Conservation (phyloP, 2,888 invertebrate species). For the Chironomus tentans region DNA sequence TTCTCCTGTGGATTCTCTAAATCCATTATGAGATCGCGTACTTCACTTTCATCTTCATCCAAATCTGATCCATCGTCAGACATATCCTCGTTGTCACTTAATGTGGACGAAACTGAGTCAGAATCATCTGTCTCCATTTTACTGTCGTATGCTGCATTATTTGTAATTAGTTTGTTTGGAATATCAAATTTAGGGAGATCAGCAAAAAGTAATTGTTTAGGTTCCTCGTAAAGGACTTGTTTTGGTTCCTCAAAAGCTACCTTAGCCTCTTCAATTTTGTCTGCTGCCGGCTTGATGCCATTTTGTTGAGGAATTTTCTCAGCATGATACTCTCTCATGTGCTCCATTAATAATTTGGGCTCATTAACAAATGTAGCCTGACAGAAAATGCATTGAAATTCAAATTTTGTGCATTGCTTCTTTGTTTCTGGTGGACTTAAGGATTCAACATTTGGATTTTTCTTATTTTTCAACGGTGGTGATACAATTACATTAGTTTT, state of each 20-base stretch:
- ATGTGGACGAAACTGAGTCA: not conserved
- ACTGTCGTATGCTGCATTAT: not conserved
- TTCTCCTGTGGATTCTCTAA: not conserved
- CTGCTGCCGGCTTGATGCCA: too few relatives aligned
- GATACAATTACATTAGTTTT: constrained; percentile 7
- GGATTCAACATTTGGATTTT: not conserved
- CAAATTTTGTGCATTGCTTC: not conserved
- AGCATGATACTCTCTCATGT: constrained; percentile 38
- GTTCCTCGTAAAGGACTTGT: not conserved
- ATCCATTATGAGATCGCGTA: not conserved
- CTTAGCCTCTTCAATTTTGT: not conserved
- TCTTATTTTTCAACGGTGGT: not conserved
- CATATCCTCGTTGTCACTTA: not conserved
- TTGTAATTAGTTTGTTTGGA: not conserved
- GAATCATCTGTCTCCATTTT: not conserved
- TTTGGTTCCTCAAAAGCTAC: not conserved
- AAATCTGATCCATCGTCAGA: not conserved
- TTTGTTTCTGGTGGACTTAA: not conserved
- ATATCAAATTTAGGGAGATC: too few relatives aligned
- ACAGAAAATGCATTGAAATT: constrained; percentile 7
- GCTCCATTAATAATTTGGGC: constrained; percentile 38
- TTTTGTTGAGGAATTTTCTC: constrained; percentile 28
- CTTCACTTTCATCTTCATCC: not conserved
- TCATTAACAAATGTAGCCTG: constrained; percentile 33
- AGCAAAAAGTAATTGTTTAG: too few relatives aligned